Conservation (phyloP, 2,113 vertebrate species). For the Chamaetylas fuelleborni region DNA sequence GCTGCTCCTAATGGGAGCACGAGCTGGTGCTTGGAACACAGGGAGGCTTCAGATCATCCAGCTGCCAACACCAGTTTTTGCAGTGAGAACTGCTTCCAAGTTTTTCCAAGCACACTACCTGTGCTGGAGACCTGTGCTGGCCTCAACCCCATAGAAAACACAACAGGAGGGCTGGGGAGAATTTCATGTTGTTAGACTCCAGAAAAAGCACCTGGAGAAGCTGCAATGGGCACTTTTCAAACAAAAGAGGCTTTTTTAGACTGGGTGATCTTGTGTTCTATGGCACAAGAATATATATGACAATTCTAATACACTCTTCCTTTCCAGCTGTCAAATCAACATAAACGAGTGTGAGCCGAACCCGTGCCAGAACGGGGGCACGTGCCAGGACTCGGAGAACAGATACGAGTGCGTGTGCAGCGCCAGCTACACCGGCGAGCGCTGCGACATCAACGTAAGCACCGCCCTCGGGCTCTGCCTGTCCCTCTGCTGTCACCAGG, state of each 20-base stretch:
- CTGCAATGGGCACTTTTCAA: neutral
- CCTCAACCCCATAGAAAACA: neutral
- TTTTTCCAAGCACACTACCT: neutral
- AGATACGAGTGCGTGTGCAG: slow-evolving; percentile 85
- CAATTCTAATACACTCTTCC: neutral
- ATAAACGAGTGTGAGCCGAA: slow-evolving; percentile 82
- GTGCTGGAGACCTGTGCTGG: neutral
- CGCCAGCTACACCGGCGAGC: slow-evolving; percentile 80
- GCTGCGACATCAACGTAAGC: slow-evolving; percentile 88
- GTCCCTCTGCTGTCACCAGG: no score
- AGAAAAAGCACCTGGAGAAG: neutral
- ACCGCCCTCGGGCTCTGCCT: neutral
- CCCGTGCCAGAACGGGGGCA: slow-evolving; percentile 90
- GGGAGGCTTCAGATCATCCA: neutral
- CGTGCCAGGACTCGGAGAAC: slow-evolving; percentile 82
- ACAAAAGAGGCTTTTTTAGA: neutral
- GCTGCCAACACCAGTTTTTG: neutral
- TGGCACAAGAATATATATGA: neutral
- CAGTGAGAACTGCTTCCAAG: accelerated
- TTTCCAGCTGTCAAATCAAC: slow-evolving; percentile 85
- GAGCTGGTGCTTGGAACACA: neutral
- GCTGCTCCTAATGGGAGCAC: neutral
- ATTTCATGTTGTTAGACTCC: neutral
- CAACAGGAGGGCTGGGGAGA: neutral
- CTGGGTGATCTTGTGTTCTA: neutral